Conservation (phyloP, 1,140 invertebrate genomes). For the Parapsyche elsis region DNA sequence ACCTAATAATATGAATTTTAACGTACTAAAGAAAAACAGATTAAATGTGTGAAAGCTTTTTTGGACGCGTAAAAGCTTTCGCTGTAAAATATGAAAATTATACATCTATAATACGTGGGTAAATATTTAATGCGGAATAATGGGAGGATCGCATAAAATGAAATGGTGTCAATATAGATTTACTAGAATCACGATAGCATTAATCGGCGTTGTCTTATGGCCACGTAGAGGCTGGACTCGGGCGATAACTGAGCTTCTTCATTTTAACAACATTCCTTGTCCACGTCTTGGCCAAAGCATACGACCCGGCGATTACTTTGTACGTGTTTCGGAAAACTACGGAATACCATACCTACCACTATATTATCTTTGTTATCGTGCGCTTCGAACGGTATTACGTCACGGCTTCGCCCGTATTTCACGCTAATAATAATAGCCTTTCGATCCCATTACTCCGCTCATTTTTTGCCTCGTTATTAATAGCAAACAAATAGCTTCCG, state of each 20-base stretch:
- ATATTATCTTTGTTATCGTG: neutral
- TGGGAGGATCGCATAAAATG: no score
- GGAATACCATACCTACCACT: neutral
- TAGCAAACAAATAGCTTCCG: neutral
- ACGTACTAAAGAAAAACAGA: no score
- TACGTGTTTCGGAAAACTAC: slow-evolving; percentile 12
- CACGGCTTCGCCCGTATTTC: neutral
- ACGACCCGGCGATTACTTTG: neutral
- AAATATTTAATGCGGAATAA: no score
- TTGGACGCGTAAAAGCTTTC: no score
- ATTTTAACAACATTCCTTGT: neutral
- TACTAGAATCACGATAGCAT: neutral
- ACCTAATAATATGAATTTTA: no score
- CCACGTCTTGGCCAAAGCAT: neutral
- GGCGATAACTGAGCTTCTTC: neutral
- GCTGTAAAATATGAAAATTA: no score
- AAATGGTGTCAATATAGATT: slow-evolving; percentile 11
- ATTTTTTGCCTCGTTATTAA: no score
- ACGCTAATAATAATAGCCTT: no score
- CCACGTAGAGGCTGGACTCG: slow-evolving; percentile 8
- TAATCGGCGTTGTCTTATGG: neutral
- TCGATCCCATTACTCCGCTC: no score
- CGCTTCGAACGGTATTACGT: no score
- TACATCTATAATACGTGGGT: no score
- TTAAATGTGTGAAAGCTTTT: no score